Evolutionary conservation across 2,797 vertebrate genomes (phyloP).

Genomic region (Alouatta caraya): DNA sequence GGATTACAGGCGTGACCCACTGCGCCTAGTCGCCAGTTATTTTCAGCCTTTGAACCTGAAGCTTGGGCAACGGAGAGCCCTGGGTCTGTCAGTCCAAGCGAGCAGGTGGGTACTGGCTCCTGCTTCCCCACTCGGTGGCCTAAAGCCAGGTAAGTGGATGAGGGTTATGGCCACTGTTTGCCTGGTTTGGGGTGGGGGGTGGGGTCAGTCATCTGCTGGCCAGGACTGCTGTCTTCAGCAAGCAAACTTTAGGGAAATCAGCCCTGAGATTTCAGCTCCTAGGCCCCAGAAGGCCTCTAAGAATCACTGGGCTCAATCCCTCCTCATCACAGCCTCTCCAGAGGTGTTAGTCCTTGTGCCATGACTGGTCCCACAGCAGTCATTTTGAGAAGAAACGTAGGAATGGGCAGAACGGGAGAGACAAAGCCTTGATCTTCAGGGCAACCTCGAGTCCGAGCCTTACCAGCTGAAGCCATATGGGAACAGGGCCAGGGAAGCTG

Average conservation of each 20-base stretch:
- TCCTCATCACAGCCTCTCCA: background rate
- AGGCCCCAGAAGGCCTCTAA: background rate
- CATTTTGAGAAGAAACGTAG: background rate
- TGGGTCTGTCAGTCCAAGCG: background rate
- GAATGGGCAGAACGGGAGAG: background rate
- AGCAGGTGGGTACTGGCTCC: background rate
- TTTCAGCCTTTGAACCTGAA: background rate
- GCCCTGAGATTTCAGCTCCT: background rate
- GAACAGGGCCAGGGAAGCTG: background rate
- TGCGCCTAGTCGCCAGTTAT: no score
- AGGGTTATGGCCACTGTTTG: background rate
- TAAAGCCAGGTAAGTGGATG: background rate
- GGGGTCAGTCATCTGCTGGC: background rate
- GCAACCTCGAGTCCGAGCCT: background rate
- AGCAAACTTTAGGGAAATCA: background rate
- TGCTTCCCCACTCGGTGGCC: background rate
- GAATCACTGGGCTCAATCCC: background rate
- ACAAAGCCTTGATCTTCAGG: background rate
- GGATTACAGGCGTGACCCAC: no score
- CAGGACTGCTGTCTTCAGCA: background rate
- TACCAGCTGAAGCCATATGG: background rate
- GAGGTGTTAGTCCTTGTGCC: background rate
- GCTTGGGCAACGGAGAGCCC: background rate
- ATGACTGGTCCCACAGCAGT: background rate
- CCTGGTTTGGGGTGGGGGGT: background rate